Evolutionary conservation across 1,140 invertebrate species (phyloP).

Genomic region (Lordiphosa collinella): DNA sequence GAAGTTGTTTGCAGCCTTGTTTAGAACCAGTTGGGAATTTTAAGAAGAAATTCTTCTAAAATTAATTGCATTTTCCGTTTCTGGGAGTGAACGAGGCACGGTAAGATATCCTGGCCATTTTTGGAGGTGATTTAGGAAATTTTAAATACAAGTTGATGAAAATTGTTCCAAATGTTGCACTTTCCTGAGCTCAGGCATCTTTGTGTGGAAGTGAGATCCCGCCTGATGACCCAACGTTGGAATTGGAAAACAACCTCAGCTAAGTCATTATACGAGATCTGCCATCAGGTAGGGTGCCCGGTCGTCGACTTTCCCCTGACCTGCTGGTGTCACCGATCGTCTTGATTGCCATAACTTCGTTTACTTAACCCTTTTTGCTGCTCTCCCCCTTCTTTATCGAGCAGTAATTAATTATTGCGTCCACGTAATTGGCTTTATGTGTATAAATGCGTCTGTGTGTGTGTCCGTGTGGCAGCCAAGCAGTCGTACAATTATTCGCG

Average conservation of each 20-base stretch:
- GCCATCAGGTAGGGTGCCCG: background rate
- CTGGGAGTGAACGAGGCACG: no score
- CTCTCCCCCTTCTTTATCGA: constrained; percentile 17
- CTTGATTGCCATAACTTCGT: constrained; percentile 15
- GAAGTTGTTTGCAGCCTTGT: no score
- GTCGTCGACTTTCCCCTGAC: background rate
- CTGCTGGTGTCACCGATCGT: background rate
- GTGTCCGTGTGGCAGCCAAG: background rate
- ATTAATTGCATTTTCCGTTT: no score
- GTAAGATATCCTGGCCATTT: no score
- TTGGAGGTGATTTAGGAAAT: no score
- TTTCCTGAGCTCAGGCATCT: no score
- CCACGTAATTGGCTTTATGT: constrained; percentile 49
- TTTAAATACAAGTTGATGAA: no score
- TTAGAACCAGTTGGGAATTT: no score
- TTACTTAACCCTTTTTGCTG: constrained; percentile 11
- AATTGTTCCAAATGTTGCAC: no score
- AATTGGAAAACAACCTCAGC: background rate
- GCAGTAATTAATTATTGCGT: constrained; percentile 47
- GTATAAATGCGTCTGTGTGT: constrained; percentile 2
- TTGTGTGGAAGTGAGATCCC: no score
- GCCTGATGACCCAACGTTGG: no score
- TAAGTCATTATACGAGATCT: background rate
- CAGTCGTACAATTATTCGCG: constrained; percentile 20
- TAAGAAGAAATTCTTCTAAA: no score